These are phyloP conservation scores for Drosophila tani DNA, from an alignment of 1,140 invertebrate species.

Conservation along the genomic window DNA sequence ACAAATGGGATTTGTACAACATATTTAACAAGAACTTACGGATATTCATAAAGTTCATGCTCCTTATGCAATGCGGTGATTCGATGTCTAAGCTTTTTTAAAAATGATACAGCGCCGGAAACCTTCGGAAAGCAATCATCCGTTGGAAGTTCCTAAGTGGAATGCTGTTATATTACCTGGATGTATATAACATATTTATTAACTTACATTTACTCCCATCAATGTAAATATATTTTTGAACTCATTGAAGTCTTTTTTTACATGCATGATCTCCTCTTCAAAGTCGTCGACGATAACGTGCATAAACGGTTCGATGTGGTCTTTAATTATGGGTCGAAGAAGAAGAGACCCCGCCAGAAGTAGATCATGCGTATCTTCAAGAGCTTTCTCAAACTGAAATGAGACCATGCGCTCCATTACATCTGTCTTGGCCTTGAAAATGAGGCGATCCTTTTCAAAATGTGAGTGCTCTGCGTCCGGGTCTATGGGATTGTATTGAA, in stretches of 20 bases:
- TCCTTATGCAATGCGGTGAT: conserved; percentile 59
- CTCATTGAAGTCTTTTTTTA: conserved; percentile 85
- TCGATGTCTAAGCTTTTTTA: conserved; percentile 58
- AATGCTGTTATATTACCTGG: neutral
- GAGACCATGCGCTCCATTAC: conserved; percentile 90
- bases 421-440: conserved; percentile 86
- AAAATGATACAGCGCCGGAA: conserved; percentile 58
- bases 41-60: conserved; percentile 66
- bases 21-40: conserved; percentile 41
- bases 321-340: conserved; percentile 88
- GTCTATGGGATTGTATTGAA: conserved; percentile 84
- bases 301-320: conserved; percentile 76
- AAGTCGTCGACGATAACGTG: conserved; percentile 85
- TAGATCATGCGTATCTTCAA: conserved; percentile 89
- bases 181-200: neutral
- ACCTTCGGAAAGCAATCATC: conserved; percentile 67
- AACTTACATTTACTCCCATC: conserved; percentile 33
- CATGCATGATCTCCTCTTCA: conserved; percentile 87
- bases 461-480: conserved; percentile 87
- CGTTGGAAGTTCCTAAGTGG: conserved; percentile 46
- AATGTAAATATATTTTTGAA: conserved; percentile 37
- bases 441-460: conserved; percentile 87
- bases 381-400: conserved; percentile 89
- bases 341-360: conserved; percentile 89
- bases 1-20: neutral